phyloP scores from a whole-genome alignment of 2,797 vertebrate species.

The Vultur gryphus region DNA sequence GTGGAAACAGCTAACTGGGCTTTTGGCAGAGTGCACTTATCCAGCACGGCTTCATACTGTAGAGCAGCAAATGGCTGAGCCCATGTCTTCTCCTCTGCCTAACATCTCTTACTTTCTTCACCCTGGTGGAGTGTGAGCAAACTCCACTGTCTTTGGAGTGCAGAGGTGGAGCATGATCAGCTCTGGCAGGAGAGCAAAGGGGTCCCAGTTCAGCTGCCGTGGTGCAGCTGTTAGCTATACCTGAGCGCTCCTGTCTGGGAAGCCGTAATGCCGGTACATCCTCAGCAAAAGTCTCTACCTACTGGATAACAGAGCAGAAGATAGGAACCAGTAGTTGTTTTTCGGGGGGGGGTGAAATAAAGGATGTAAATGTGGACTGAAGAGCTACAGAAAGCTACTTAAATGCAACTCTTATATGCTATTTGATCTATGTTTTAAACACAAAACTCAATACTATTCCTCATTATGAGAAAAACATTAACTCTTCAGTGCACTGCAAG shows the following conservation, averaged over 20 bases:
- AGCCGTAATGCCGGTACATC: not conserved
- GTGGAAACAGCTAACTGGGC: not conserved
- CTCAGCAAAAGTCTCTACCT: not conserved
- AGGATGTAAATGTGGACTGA: not conserved
- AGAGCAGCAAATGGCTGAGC: not conserved
- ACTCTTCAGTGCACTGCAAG: not conserved
- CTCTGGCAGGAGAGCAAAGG: not conserved
- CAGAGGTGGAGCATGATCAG: not conserved
- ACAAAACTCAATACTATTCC: not conserved
- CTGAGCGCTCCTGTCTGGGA: not conserved
- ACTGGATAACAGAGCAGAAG: not conserved
- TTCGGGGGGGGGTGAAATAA: not conserved
- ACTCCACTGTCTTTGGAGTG: not conserved
- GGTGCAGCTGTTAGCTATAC: not conserved
- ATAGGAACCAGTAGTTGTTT: not conserved
- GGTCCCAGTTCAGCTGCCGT: not conserved
- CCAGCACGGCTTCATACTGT: too few relatives aligned
- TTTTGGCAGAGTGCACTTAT: not conserved
- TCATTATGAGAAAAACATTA: not conserved
- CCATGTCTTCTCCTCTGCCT: not conserved
- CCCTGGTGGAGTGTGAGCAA: not conserved
- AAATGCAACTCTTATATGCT: not conserved
- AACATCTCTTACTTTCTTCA: not conserved
- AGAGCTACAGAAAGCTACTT: not conserved
- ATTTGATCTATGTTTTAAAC: not conserved